Evolutionary conservation across 2,797 vertebrate genomes (phyloP), one percentile per base, ranked within the genome.

Genomic region (Hydrophis major): DNA sequence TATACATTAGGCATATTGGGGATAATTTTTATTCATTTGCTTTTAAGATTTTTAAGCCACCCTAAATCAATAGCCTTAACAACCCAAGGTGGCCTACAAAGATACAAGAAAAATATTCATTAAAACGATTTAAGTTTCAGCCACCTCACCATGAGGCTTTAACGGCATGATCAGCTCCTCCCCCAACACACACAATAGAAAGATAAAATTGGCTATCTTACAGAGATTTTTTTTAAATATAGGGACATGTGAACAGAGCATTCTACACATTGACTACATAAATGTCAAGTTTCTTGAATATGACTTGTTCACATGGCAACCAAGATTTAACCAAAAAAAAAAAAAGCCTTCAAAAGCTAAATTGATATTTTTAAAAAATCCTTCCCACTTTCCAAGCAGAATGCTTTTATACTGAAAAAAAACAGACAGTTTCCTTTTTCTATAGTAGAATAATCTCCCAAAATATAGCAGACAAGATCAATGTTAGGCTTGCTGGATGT

Each of bases 401-500:
- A 90, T 95, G 60, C 95, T 94, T 95, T 96, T 93, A 94, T 95
- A 69, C 28, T 74, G 50, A 63, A 42, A 32, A 91, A 89, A 13
- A 5, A 13, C 28, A 93, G 94, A 86, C 78, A 88, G 94, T 97
- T 97, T 96, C 94, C 96, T 96, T 97, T 95, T 95, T 93, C 96
- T 20, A 25, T 94, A 96, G 94, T 95, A 96, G 95, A 97, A 95
- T 94, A 96, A 94, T 92, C 96, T 94, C 95, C 42, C 92, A 94
- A 95, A 97, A 96, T 97, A 97, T 98, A 97, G 97, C 96, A 96
- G 95, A 88, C 94, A 97, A 95, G 94, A 94, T 83, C 94, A 97
- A 97, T 97, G 97, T 97, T 91, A 94, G 97, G 97, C 97, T 95
- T 90, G 96, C 96, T 97, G 97, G 96, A 96, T 97, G 92, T 96